Evolutionary conservation across 2,888 invertebrate genomes (phyloP).

Genomic region (Volucella bombylans): DNA sequence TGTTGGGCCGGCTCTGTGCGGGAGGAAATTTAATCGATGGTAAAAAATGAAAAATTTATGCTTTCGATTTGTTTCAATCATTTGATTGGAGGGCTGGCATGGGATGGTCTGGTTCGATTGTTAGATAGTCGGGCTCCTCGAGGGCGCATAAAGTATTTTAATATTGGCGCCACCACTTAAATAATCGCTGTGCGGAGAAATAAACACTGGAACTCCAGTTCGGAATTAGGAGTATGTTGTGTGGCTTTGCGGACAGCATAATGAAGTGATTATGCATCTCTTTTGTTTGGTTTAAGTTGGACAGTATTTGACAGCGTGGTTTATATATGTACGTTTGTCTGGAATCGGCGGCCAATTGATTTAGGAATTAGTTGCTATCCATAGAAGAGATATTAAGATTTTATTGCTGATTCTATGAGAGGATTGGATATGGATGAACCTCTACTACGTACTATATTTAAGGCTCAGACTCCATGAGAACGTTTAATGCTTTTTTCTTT

Average conservation of each 20-base stretch:
- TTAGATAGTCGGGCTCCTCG: slow-evolving; percentile 39
- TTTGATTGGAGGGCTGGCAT: slow-evolving; percentile 41
- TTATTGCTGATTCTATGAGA: too few relatives aligned
- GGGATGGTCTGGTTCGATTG: slow-evolving; percentile 5
- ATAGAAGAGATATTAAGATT: too few relatives aligned
- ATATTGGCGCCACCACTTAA: slow-evolving; percentile 69
- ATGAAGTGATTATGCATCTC: slow-evolving; percentile 27
- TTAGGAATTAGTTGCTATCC: too few relatives aligned
- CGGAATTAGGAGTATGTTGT: slow-evolving; percentile 29
- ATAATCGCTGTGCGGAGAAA: slow-evolving; percentile 41
- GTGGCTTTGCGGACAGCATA: slow-evolving; percentile 34
- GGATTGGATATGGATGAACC: too few relatives aligned
- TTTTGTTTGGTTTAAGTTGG: slow-evolving; percentile 24
- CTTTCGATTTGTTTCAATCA: slow-evolving; percentile 69
- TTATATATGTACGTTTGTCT: not conserved
- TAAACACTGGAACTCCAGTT: slow-evolving; percentile 49
- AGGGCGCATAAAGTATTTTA: slow-evolving; percentile 66
- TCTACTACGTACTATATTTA: too few relatives aligned
- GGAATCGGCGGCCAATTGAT: not conserved
- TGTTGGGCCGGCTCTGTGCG: not conserved
- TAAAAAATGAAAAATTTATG: slow-evolving; percentile 72
- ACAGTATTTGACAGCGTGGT: slow-evolving; percentile 2
- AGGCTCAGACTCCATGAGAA: too few relatives aligned
- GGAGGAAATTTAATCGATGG: slow-evolving; percentile 59
- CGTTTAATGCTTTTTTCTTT: too few relatives aligned